Evolutionary conservation across 1,140 invertebrate genomes (phyloP).

Genomic region (Ectropis grisescens): DNA sequence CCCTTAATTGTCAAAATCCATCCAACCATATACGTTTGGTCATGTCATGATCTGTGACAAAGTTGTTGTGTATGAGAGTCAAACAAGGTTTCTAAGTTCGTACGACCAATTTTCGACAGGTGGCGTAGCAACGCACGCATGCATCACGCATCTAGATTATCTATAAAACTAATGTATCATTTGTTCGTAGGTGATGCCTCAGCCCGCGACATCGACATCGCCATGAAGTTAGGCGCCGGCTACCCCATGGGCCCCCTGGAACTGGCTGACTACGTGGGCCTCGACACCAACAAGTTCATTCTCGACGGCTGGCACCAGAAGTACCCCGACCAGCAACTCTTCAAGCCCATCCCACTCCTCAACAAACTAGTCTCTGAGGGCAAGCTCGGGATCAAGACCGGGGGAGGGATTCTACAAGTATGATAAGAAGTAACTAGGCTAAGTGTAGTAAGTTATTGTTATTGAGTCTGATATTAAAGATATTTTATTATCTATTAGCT

Average conservation of each 20-base stretch:
- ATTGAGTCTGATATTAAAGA: too few relatives aligned
- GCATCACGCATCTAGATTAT: too few relatives aligned
- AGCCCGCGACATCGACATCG: conserved; percentile 82
- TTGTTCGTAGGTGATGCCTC: conserved; percentile 74
- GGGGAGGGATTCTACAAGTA: conserved; percentile 93
- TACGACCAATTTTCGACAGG: too few relatives aligned
- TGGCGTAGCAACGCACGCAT: too few relatives aligned
- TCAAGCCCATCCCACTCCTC: conserved; percentile 76
- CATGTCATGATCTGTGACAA: too few relatives aligned
- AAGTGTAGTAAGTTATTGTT: too few relatives aligned
- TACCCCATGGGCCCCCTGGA: conserved; percentile 91
- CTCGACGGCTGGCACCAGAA: conserved; percentile 83
- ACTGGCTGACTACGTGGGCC: conserved; percentile 84
- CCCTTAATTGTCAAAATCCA: too few relatives aligned
- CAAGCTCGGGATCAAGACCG: conserved; percentile 86
- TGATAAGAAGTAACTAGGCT: conserved; percentile 65
- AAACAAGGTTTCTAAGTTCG: too few relatives aligned
- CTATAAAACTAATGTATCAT: too few relatives aligned
- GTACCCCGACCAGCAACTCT: conserved; percentile 83
- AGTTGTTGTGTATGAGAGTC: too few relatives aligned
- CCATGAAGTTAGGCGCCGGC: conserved; percentile 91
- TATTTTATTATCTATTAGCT: too few relatives aligned
- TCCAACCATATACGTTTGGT: too few relatives aligned
- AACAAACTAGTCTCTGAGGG: conserved; percentile 84
- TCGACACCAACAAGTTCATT: conserved; percentile 79